Conservation (phyloP, 2,797 vertebrate genomes). For the Sitta carolinensis region DNA sequence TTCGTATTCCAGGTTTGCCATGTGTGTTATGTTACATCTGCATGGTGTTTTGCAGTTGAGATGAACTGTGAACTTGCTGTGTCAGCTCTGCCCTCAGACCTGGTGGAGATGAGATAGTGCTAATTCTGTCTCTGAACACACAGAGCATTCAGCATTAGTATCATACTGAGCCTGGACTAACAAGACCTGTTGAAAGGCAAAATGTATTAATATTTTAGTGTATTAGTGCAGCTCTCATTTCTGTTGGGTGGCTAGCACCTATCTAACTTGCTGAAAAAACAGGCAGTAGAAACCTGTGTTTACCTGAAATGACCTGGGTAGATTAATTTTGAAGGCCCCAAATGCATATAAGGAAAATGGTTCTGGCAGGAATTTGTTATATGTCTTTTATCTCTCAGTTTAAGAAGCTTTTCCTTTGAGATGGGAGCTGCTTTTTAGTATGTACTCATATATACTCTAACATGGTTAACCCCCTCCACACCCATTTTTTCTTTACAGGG, state of each 20-base stretch:
- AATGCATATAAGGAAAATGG: background rate
- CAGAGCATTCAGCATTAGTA: fast-evolving
- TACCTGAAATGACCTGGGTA: background rate
- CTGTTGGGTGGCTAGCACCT: background rate
- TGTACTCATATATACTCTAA: background rate
- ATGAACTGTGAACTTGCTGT: background rate
- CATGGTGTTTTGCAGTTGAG: background rate
- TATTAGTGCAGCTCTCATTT: background rate
- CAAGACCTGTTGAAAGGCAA: background rate
- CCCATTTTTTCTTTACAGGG: background rate
- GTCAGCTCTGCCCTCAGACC: background rate
- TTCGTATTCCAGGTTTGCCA: background rate
- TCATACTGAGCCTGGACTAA: background rate
- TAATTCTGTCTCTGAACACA: background rate
- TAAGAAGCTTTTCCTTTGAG: background rate
- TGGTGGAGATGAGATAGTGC: background rate
- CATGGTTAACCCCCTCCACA: background rate
- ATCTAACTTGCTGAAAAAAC: background rate
- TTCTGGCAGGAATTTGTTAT: background rate
- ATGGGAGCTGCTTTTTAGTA: background rate
- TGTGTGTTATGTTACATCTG: background rate
- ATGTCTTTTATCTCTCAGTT: background rate
- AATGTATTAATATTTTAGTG: background rate
- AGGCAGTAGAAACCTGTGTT: background rate
- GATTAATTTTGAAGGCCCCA: background rate